These are phyloP conservation scores for Scolanthus callimorphus DNA, from an alignment of 92 coral and sea anemone genomes.

Conservation along the genomic window DNA sequence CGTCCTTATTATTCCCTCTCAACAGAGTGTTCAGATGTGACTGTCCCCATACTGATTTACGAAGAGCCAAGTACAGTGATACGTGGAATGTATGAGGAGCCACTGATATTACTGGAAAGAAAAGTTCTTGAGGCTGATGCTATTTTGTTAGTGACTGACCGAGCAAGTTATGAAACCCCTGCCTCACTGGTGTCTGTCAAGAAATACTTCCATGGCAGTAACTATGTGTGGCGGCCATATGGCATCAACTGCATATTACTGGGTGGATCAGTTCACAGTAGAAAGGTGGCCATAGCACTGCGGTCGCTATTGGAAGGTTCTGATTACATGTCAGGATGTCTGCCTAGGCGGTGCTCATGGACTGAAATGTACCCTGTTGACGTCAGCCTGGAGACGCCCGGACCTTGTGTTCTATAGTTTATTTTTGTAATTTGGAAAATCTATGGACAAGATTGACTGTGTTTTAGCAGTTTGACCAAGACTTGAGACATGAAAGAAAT, in stretches of 20 bases:
- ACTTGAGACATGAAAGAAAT: no score
- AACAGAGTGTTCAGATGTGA: slow-evolving; percentile 54
- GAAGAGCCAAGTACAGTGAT: slow-evolving; percentile 74
- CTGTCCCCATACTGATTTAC: slow-evolving; percentile 55
- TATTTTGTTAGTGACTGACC: slow-evolving; percentile 85
- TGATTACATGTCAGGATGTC: slow-evolving; percentile 91
- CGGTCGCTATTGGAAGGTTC: slow-evolving; percentile 88
- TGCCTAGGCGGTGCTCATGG: slow-evolving; percentile 98
- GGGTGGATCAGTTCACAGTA: slow-evolving; percentile 97
- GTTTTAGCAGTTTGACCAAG: slow-evolving; percentile 26
- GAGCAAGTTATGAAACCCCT: slow-evolving; percentile 75
- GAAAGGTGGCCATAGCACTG: slow-evolving; percentile 91
- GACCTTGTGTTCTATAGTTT: slow-evolving; percentile 87
- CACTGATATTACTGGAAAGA: slow-evolving; percentile 68
- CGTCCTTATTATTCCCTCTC: slow-evolving; percentile 3
- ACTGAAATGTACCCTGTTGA: slow-evolving; percentile 95
- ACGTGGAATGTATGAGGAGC: slow-evolving; percentile 75
- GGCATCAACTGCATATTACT: slow-evolving; percentile 94
- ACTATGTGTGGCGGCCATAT: slow-evolving; percentile 90
- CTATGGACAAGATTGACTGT: slow-evolving; percentile 9
- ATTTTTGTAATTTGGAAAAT: neutral
- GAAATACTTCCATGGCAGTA: slow-evolving; percentile 67
- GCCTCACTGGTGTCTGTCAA: slow-evolving; percentile 71
- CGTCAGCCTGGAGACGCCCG: slow-evolving; percentile 97
- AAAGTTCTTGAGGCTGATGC: slow-evolving; percentile 94